These are phyloP conservation scores for Harmothoe impar DNA, from an alignment of 2,888 invertebrate genomes.

Conservation along the genomic window DNA sequence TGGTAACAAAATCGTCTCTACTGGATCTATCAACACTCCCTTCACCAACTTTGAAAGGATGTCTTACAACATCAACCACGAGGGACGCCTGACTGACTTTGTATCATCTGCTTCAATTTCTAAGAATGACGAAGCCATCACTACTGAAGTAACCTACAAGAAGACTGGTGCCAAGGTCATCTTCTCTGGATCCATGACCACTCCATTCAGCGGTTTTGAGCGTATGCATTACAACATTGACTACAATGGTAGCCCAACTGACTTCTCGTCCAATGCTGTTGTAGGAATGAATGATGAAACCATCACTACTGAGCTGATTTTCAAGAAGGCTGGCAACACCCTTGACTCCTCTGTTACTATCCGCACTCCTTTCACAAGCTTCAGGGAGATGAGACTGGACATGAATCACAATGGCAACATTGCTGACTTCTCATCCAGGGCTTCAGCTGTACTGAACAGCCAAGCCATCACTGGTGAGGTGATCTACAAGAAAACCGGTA, in stretches of 20 bases:
- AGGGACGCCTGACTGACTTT: conserved; percentile 42
- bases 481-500: conserved; percentile 25
- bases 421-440: conserved; percentile 60
- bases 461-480: background rate
- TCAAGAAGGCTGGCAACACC: conserved; percentile 15
- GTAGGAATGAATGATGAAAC: background rate
- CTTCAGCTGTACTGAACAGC: conserved; percentile 45
- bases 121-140: background rate
- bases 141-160: background rate
- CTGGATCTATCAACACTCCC: background rate
- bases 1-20: background rate
- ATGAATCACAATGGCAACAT: background rate
- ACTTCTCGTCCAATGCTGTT: conserved; percentile 57
- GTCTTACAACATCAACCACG: background rate
- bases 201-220: conserved; percentile 21
- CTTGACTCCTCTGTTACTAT: background rate
- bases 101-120: background rate
- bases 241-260: background rate
- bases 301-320: background rate
- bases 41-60: background rate
- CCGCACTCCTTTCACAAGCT: conserved; percentile 44
- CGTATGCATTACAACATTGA: background rate
- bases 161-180: background rate
- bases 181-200: background rate
- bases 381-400: background rate